Evolutionary conservation across 2,888 invertebrate genomes (phyloP).

Genomic region (Phaonia tiefii): DNA sequence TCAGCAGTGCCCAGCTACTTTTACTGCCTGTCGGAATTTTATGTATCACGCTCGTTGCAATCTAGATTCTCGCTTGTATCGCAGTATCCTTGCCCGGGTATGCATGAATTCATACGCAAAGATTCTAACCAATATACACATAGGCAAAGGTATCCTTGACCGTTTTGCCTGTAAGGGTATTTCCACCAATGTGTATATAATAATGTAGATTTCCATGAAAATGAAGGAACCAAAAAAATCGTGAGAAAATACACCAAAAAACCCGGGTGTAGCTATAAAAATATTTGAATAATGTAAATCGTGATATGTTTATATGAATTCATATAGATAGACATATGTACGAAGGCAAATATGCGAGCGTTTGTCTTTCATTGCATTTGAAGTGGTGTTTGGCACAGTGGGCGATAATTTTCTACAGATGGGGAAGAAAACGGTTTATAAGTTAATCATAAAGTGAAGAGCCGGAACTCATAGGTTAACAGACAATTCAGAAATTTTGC

Average conservation of each 20-base stretch:
- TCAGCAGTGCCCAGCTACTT: constrained; percentile 15
- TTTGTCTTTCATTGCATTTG: background rate
- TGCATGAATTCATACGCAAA: constrained; percentile 27
- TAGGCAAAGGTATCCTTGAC: constrained; percentile 21
- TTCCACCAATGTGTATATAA: constrained; percentile 22
- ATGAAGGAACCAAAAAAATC: constrained; percentile 52
- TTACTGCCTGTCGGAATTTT: constrained; percentile 23
- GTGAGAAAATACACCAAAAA: constrained; percentile 54
- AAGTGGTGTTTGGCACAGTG: constrained; percentile 4
- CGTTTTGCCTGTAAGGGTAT: constrained; percentile 32
- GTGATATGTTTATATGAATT: background rate
- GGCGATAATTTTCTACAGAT: too few species aligned
- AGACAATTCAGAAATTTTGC: too few species aligned
- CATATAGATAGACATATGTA: background rate
- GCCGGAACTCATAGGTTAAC: too few species aligned
- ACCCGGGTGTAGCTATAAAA: background rate
- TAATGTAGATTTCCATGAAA: constrained; percentile 51
- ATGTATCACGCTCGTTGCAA: constrained; percentile 19
- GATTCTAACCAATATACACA: background rate
- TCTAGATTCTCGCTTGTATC: background rate
- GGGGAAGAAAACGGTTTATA: too few species aligned
- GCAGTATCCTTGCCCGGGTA: constrained; percentile 30
- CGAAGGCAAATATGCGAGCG: background rate
- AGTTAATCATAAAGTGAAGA: too few species aligned
- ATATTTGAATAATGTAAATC: constrained; percentile 41